Conservation (phyloP, 2,797 vertebrate genomes). For the Clamator glandarius region DNA sequence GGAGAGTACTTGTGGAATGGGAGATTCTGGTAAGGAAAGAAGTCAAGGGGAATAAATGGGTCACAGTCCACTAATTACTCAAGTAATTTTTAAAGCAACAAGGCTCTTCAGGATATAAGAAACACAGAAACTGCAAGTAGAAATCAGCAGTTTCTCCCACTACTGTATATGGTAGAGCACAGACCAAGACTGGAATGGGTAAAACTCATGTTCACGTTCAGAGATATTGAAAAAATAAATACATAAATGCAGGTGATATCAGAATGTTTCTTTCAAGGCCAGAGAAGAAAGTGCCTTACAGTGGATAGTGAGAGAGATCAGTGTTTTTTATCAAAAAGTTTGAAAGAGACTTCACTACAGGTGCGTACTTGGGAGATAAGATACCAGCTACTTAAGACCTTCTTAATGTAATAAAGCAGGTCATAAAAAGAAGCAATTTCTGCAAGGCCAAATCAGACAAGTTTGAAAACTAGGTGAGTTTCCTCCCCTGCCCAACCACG, state of each 20-base stretch:
- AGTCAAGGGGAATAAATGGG: not conserved
- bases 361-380: not conserved
- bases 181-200: not conserved
- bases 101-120: not conserved
- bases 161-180: not conserved
- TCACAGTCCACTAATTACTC: not conserved
- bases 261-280: not conserved
- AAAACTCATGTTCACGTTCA: not conserved
- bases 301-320: not conserved
- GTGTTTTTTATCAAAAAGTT: not conserved
- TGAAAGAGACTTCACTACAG: constrained; percentile 23
- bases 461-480: not conserved
- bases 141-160: not conserved
- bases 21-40: not conserved
- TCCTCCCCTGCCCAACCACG: not conserved
- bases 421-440: not conserved
- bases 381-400: constrained; percentile 7
- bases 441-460: not conserved
- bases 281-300: not conserved
- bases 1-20: rapidly evolving
- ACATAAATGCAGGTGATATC: not conserved
- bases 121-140: not conserved
- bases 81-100: not conserved
- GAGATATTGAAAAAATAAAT: too few relatives aligned
- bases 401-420: not conserved